A percentile compares a stretch with the other conserved stretches of the same genome.
These are phyloP conservation scores for Elaphurus davidianus DNA, from an alignment of 2,113 vertebrate genomes.

Conservation along the genomic window DNA sequence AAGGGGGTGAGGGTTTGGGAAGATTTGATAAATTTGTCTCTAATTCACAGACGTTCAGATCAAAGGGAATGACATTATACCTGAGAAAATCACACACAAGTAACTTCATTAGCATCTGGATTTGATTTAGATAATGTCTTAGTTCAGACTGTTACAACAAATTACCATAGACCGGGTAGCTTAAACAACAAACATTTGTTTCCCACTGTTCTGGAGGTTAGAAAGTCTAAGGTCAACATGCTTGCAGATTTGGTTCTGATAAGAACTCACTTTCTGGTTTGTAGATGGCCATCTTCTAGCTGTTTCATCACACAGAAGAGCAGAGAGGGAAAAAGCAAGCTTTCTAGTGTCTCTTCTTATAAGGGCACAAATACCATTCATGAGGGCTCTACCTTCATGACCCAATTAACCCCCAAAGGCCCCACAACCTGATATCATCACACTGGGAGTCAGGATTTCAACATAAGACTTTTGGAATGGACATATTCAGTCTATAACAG, in stretches of 20 bases:
- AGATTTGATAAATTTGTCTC: not conserved
- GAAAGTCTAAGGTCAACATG: not conserved
- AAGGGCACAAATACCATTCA: not conserved
- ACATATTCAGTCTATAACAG: not conserved
- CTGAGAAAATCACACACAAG: not conserved
- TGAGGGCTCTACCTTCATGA: not conserved
- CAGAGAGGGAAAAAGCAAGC: not conserved
- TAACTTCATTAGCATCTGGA: slow-evolving; percentile 1
- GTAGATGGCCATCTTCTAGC: not conserved
- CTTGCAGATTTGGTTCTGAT: not conserved
- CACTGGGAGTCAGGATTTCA: not conserved
- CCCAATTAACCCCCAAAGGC: not conserved
- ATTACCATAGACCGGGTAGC: not conserved
- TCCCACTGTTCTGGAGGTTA: not conserved
- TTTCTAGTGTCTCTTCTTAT: not conserved
- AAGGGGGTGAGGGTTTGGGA: rapidly evolving
- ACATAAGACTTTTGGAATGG: not conserved
- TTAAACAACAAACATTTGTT: not conserved
- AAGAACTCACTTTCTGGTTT: not conserved
- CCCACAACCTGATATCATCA: not conserved
- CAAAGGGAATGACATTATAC: not conserved
- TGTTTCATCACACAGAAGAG: not conserved
- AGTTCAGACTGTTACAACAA: not conserved
- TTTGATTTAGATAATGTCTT: not conserved
- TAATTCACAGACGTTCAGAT: not conserved